A percentile compares a stretch with the other conserved stretches of the same genome.
phyloP scores from a whole-genome alignment of 2,113 vertebrate species.

The Pachypanchax playfairii region DNA sequence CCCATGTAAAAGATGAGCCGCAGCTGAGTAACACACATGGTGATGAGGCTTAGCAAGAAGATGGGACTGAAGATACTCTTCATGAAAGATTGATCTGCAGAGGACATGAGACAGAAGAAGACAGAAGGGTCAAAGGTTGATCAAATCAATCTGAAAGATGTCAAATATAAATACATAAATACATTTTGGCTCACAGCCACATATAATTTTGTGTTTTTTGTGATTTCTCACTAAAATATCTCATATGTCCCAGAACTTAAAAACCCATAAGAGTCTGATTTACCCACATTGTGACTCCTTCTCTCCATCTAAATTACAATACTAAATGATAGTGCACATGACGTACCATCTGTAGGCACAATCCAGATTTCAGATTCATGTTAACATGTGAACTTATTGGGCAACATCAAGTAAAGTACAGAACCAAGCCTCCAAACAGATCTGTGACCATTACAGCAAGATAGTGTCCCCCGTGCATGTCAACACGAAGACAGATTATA shows the following conservation, averaged over 20 bases:
- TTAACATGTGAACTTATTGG: too few species aligned
- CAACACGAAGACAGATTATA: neutral
- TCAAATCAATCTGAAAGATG: constrained; percentile 6
- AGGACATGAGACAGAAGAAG: constrained; percentile 20
- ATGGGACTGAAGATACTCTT: constrained; percentile 94
- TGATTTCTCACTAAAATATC: too few species aligned
- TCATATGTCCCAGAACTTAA: too few species aligned
- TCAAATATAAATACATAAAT: neutral
- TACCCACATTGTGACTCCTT: too few species aligned
- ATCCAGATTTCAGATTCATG: too few species aligned
- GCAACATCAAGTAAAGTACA: too few species aligned
- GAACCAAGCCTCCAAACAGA: neutral
- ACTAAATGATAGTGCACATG: too few species aligned
- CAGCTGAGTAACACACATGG: constrained; percentile 97
- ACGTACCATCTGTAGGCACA: too few species aligned
- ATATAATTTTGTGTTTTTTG: too few species aligned
- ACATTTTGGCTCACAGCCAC: neutral
- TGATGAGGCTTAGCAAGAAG: constrained; percentile 94
- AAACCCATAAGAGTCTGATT: too few species aligned
- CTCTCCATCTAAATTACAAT: too few species aligned
- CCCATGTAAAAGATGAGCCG: constrained; percentile 99
- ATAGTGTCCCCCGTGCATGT: neutral
- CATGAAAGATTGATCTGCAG: constrained; percentile 87
- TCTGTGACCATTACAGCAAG: neutral
- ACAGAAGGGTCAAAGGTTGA: neutral